Evolutionary conservation across 1,140 invertebrate species (phyloP).

Genomic region (Elymnias hypermnestra): DNA sequence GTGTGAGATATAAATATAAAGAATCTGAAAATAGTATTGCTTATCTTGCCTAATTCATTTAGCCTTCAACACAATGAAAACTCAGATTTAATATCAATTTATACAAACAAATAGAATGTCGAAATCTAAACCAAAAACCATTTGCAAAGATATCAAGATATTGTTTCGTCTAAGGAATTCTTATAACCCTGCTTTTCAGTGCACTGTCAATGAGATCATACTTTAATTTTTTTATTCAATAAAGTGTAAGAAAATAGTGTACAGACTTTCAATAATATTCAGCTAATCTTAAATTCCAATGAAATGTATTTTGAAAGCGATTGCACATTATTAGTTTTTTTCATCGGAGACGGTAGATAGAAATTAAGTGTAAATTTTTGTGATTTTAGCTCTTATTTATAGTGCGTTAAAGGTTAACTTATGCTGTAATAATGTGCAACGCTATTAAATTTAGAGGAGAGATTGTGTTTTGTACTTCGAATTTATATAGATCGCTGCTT

Average conservation of each 20-base stretch:
- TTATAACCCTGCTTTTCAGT: constrained; percentile 60
- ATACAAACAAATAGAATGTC: too few relatives aligned
- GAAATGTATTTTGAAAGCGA: constrained; percentile 12
- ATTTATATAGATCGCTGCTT: too few relatives aligned
- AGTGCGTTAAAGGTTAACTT: background rate
- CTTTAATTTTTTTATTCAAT: constrained; percentile 36
- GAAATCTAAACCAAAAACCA: too few relatives aligned
- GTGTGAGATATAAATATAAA: too few relatives aligned
- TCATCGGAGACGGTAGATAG: background rate
- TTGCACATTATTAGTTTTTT: constrained; percentile 16
- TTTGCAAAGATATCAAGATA: too few relatives aligned
- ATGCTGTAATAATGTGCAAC: constrained; percentile 17
- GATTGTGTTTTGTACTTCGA: constrained; percentile 23
- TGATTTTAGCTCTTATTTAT: constrained; percentile 1
- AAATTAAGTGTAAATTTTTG: background rate
- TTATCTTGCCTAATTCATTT: too few relatives aligned
- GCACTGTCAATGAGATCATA: constrained; percentile 50
- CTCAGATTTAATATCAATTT: too few relatives aligned
- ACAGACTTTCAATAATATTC: constrained; percentile 18
- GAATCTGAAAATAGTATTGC: too few relatives aligned
- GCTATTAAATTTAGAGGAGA: constrained; percentile 9
- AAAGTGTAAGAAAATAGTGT: constrained; percentile 48
- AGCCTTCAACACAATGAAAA: too few relatives aligned
- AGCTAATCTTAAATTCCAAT: constrained; percentile 16
- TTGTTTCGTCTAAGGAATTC: constrained; percentile 10